Conservation (phyloP, 2,113 vertebrate genomes). For the Sakesphorus luctuosus region DNA sequence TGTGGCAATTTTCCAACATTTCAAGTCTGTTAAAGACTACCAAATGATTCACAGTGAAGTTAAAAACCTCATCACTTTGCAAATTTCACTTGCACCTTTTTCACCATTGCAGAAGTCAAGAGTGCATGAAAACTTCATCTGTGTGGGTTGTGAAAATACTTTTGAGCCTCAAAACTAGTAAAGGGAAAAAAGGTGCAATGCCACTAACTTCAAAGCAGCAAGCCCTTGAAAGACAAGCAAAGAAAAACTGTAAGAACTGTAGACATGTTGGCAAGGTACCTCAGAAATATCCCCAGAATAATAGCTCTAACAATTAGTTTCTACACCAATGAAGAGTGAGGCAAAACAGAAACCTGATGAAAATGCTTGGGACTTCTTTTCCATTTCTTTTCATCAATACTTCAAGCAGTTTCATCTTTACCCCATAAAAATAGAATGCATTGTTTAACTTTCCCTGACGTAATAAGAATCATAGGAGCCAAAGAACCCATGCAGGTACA, state of each 20-base stretch:
- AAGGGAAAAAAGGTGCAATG: not conserved
- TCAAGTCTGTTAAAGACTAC: not conserved
- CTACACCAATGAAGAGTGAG: not conserved
- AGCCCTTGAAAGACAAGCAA: not conserved
- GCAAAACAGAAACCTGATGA: not conserved
- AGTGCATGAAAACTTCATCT: not conserved
- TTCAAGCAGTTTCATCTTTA: not conserved
- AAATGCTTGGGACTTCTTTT: not conserved
- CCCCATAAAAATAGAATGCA: not conserved
- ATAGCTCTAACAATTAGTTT: not conserved
- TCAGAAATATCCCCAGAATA: not conserved
- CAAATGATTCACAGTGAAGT: not conserved
- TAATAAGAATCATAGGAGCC: not conserved
- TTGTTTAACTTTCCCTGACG: not conserved
- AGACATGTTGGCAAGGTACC: not conserved
- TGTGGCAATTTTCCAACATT: not conserved
- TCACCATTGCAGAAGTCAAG: not conserved
- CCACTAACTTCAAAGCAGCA: not conserved
- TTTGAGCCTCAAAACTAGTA: not conserved
- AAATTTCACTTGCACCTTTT: not conserved
- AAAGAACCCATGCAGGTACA: not conserved
- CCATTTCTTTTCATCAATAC: not conserved
- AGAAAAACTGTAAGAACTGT: fast-evolving
- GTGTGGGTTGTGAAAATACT: not conserved
- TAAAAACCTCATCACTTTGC: not conserved